Evolutionary conservation across 2,888 invertebrate genomes (phyloP).

Genomic region (Epistrophe eligans): DNA sequence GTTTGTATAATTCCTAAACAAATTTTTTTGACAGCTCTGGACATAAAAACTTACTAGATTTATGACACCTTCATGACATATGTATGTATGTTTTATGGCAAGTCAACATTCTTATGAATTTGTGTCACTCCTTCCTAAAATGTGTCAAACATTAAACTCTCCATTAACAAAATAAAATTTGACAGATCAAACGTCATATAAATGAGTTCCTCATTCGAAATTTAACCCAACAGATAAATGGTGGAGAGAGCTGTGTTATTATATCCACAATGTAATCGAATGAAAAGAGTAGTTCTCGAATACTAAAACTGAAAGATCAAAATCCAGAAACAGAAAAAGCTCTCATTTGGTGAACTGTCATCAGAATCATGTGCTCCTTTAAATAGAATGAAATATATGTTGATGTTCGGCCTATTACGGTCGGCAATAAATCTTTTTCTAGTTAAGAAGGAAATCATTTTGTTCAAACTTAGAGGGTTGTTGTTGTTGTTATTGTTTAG

Average conservation of each 20-base stretch:
- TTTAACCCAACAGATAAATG: background rate
- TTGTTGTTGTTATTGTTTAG: background rate
- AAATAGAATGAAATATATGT: slow-evolving; percentile 23
- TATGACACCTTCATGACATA: slow-evolving; percentile 49
- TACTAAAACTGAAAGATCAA: background rate
- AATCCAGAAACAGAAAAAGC: background rate
- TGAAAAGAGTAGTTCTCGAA: background rate
- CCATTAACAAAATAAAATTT: slow-evolving; percentile 26
- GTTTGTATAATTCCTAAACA: slow-evolving; percentile 30
- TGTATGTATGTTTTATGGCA: slow-evolving; percentile 40
- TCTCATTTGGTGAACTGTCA: slow-evolving; percentile 17
- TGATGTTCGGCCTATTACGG: slow-evolving; percentile 45
- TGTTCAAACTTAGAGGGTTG: slow-evolving; percentile 15
- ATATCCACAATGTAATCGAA: background rate
- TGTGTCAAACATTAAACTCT: slow-evolving; percentile 15
- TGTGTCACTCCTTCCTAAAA: slow-evolving; percentile 2
- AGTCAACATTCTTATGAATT: slow-evolving; percentile 13
- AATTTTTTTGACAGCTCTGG: slow-evolving; percentile 52
- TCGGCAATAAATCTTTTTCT: slow-evolving; percentile 59
- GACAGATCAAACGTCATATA: slow-evolving; percentile 65
- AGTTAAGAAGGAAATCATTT: slow-evolving; percentile 63
- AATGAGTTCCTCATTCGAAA: slow-evolving; percentile 66
- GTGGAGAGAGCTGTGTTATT: background rate
- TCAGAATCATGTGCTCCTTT: slow-evolving; percentile 8
- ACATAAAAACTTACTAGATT: slow-evolving; percentile 51